Percentiles rank a stretch among this genome's conserved stretches.
Conservation (phyloP, 2,113 vertebrate genomes). For the Amblyornis subalaris region DNA sequence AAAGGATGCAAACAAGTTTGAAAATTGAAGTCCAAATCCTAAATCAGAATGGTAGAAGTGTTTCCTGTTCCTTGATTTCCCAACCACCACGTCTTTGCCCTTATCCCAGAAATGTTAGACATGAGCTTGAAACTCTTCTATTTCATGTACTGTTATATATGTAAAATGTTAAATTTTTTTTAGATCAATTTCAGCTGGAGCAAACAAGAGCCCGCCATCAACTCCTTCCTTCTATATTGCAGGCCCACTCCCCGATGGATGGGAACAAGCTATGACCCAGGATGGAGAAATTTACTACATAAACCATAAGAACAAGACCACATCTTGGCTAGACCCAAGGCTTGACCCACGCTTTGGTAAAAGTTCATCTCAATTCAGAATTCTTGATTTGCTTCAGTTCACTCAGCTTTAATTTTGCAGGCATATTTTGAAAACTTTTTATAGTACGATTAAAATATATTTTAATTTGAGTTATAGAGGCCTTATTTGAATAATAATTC, state of each 20-base stretch:
- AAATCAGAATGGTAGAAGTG: not conserved
- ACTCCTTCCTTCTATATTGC: constrained; percentile 73
- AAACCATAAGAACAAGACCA: constrained; percentile 99
- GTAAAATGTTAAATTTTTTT: constrained; percentile 55
- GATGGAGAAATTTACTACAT: constrained; percentile 99
- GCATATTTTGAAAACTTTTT: constrained; percentile 32
- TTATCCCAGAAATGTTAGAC: not conserved
- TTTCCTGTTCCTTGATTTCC: constrained; percentile 21
- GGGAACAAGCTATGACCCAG: constrained; percentile 97
- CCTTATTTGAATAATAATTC: not conserved
- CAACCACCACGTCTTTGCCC: not conserved
- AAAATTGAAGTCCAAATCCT: constrained; percentile 25
- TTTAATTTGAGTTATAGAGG: not conserved
- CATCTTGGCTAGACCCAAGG: constrained; percentile 97
- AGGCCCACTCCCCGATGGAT: constrained; percentile 97
- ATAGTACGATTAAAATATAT: not conserved
- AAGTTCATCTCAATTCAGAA: constrained; percentile 76
- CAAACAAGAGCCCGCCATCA: constrained; percentile 66
- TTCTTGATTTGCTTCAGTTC: constrained; percentile 55
- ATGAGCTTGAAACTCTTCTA: constrained; percentile 39
- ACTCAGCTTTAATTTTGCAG: constrained; percentile 45
- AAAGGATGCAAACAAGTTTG: not conserved
- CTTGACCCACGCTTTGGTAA: constrained; percentile 96
- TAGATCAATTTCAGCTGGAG: constrained; percentile 61
- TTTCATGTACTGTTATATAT: constrained; percentile 61